Evolutionary conservation across 2,888 invertebrate species (phyloP).

Genomic region (Argyra leucocephala): DNA sequence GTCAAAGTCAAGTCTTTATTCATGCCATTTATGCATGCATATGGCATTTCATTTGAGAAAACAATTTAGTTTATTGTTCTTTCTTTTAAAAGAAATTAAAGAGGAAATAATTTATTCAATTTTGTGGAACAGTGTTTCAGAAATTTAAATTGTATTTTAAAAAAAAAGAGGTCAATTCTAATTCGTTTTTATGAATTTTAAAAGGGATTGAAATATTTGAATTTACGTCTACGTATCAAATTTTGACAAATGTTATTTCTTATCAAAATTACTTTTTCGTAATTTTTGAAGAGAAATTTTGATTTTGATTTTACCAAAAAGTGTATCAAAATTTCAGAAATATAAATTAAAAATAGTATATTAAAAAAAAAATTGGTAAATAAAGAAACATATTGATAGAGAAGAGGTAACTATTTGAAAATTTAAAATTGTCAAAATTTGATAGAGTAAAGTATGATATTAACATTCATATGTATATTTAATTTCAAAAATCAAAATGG

Average conservation of each 20-base stretch:
- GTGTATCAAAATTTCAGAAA: background rate
- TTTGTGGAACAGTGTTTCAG: background rate
- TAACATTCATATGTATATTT: background rate
- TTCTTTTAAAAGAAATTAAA: background rate
- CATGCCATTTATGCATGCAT: constrained; percentile 3
- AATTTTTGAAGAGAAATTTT: background rate
- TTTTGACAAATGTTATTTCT: constrained; percentile 3
- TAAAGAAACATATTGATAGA: background rate
- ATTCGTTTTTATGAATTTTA: background rate
- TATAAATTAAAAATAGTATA: background rate
- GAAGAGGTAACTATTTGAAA: background rate
- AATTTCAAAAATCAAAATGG: constrained; percentile 1
- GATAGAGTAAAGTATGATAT: background rate
- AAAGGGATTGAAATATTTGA: background rate
- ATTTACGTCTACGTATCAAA: constrained; percentile 6
- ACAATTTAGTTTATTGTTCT: constrained; percentile 3
- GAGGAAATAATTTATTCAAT: background rate
- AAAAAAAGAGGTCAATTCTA: background rate
- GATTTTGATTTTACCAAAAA: background rate
- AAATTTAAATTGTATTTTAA: background rate
- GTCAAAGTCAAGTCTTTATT: background rate
- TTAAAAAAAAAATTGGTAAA: background rate
- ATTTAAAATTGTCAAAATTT: background rate
- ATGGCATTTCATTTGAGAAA: constrained; percentile 1
- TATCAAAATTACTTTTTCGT: background rate